Conservation (phyloP, 2,888 invertebrate genomes). For the Mimachlamys varia region DNA sequence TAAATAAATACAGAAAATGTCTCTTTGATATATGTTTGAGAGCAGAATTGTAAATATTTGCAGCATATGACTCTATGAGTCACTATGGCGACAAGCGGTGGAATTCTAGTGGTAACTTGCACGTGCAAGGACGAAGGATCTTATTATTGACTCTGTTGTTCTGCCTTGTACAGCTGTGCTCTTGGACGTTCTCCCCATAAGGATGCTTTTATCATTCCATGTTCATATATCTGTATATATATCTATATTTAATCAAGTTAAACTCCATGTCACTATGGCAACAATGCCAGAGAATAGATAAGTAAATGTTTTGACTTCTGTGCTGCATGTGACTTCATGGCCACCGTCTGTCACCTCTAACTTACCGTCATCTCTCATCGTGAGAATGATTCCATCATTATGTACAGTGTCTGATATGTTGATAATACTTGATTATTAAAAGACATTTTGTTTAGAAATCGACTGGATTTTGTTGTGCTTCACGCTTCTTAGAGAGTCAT, state of each 20-base stretch:
- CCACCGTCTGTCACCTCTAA: constrained; percentile 12
- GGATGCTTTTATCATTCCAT: constrained; percentile 36
- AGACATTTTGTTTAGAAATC: neutral
- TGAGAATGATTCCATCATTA: neutral
- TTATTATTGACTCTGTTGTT: constrained; percentile 13
- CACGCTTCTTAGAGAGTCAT: neutral
- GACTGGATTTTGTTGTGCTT: constrained; percentile 26
- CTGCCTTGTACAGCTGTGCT: constrained; percentile 28
- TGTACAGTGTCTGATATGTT: neutral
- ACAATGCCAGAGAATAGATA: neutral
- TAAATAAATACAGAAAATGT: neutral
- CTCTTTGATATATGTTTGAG: constrained; percentile 15
- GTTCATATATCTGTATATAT: constrained; percentile 1
- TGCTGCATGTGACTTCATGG: constrained; percentile 20
- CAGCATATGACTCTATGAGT: constrained; percentile 33
- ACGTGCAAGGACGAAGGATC: constrained; percentile 26
- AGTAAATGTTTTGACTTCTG: neutral
- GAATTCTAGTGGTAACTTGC: constrained; percentile 36
- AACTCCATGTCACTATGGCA: neutral
- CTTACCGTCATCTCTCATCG: neutral
- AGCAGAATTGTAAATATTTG: constrained; percentile 28
- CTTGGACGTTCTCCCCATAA: constrained; percentile 20
- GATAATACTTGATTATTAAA: neutral
- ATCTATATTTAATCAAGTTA: neutral
- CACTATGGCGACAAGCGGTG: constrained; percentile 17